Conservation (phyloP, 2,888 invertebrate species). For the Leucophenga montana region DNA sequence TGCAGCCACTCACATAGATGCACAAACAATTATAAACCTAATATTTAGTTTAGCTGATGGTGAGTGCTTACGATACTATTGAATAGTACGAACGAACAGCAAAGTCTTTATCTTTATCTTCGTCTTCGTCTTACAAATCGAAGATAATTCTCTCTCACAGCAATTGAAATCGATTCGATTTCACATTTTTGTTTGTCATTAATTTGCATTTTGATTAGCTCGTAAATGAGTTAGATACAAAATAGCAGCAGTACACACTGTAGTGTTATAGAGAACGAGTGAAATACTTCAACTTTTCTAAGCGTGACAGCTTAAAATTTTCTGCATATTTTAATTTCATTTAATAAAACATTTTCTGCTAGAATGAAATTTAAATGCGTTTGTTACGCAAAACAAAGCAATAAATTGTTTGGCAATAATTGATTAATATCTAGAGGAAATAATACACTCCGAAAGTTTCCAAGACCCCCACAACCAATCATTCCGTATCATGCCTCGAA, state of each 20-base stretch:
- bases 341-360: not conserved
- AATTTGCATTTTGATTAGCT: constrained; percentile 63
- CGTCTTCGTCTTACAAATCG: too few species aligned
- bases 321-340: constrained; percentile 12
- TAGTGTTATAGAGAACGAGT: too few species aligned
- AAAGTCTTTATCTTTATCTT: not conserved
- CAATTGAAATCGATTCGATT: constrained; percentile 43
- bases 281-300: too few species aligned
- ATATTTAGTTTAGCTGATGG: not conserved
- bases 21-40: not conserved
- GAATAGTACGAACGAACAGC: not conserved
- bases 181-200: constrained; percentile 65
- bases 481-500: too few species aligned
- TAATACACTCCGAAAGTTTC: too few species aligned
- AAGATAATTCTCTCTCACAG: too few species aligned
- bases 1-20: not conserved
- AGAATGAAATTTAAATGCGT: not conserved
- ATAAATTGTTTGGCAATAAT: constrained; percentile 63
- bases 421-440: constrained; percentile 50
- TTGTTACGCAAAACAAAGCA: constrained; percentile 36
- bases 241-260: too few species aligned
- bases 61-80: not conserved
- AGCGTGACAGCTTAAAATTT: not conserved
- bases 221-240: constrained; percentile 12
- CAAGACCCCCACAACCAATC: too few species aligned